Conservation (phyloP, 2,797 vertebrate genomes). For the Prunella strophiata region DNA sequence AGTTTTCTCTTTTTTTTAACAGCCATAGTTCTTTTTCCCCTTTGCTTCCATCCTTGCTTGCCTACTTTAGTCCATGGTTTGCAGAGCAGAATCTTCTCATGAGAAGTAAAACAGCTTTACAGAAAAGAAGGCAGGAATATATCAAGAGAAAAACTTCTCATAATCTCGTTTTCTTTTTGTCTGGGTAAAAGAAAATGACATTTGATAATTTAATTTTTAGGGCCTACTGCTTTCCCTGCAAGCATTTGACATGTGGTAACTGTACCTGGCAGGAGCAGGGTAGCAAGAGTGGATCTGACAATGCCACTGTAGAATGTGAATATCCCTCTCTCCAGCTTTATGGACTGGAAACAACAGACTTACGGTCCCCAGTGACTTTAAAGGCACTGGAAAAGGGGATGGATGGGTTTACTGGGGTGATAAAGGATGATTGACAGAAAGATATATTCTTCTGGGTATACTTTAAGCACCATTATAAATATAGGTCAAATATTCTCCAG, state of each 20-base stretch:
- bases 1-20: not conserved
- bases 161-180: not conserved
- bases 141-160: not conserved
- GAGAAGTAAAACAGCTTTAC: not conserved
- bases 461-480: not conserved
- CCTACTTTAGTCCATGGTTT: not conserved
- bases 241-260: not conserved
- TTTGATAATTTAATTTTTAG: not conserved
- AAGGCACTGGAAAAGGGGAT: not conserved
- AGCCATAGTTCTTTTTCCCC: not conserved
- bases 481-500: not conserved
- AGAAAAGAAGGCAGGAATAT: not conserved
- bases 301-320: not conserved
- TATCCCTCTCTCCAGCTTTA: not conserved
- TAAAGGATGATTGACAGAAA: not conserved
- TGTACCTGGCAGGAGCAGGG: not conserved
- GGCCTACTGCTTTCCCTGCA: not conserved
- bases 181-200: not conserved
- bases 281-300: not conserved
- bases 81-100: not conserved
- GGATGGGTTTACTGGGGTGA: not conserved
- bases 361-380: not conserved
- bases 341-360: not conserved
- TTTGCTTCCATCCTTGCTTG: not conserved
- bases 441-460: not conserved